Evolutionary conservation across 1,140 invertebrate species (phyloP).

Genomic region (Xylocopa sonorina): DNA sequence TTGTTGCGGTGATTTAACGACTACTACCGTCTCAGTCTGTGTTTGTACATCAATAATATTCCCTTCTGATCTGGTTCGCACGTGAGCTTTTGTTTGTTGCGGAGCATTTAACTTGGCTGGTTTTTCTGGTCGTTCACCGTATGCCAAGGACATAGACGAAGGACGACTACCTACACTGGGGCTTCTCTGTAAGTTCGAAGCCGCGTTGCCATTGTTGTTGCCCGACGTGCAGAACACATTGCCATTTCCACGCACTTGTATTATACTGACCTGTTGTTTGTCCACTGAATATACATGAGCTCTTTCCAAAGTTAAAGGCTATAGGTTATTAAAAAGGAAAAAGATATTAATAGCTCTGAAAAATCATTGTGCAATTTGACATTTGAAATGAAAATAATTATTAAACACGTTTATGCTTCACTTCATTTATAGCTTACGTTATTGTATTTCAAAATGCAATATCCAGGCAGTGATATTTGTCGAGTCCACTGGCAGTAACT

Average conservation of each 20-base stretch:
- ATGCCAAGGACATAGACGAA: slow-evolving; percentile 75
- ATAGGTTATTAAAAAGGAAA: slow-evolving; percentile 51
- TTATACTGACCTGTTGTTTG: slow-evolving; percentile 87
- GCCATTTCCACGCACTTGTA: slow-evolving; percentile 83
- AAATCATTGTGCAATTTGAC: background rate
- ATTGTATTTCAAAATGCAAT: slow-evolving; percentile 64
- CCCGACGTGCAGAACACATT: slow-evolving; percentile 50
- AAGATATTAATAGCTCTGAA: slow-evolving; percentile 28
- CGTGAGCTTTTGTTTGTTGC: slow-evolving; percentile 75
- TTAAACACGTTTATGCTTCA: slow-evolving; percentile 22
- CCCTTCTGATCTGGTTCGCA: slow-evolving; percentile 81
- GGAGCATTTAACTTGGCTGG: slow-evolving; percentile 78
- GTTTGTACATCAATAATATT: slow-evolving; percentile 81
- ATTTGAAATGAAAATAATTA: slow-evolving; percentile 10
- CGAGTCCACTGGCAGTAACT: slow-evolving; percentile 58
- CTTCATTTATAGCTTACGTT: slow-evolving; percentile 60
- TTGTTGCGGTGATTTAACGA: slow-evolving; percentile 72
- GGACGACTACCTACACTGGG: slow-evolving; percentile 79
- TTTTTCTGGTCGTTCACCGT: slow-evolving; percentile 78
- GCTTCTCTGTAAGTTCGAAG: slow-evolving; percentile 80
- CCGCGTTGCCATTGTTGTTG: slow-evolving; percentile 77
- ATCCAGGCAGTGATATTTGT: slow-evolving; percentile 64
- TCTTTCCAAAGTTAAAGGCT: slow-evolving; percentile 84
- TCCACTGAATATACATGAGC: slow-evolving; percentile 87
- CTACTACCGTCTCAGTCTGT: slow-evolving; percentile 72